phyloP scores from a whole-genome alignment of 1,140 invertebrate genomes.

The Brachionus angularis region DNA sequence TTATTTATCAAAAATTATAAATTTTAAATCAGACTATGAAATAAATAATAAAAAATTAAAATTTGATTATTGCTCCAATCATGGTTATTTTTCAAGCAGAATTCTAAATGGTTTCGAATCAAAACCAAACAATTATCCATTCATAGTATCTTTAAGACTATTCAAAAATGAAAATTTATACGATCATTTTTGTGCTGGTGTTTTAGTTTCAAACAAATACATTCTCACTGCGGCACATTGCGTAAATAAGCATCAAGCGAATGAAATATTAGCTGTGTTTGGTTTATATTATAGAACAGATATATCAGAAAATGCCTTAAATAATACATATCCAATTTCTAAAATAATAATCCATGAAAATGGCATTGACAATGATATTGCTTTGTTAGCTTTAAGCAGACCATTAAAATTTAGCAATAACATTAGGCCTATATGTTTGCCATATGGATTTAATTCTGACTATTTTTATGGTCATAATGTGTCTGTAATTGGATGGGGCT shows the following conservation, averaged over 20 bases:
- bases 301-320: background rate
- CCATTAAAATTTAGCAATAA: background rate
- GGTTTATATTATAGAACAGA: slow-evolving; percentile 27
- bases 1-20: too few relatives aligned
- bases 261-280: slow-evolving; percentile 18
- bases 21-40: too few relatives aligned
- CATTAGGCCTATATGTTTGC: slow-evolving; percentile 17
- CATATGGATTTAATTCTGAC: background rate
- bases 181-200: slow-evolving; percentile 42
- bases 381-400: background rate
- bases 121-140: slow-evolving; percentile 11
- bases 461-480: background rate
- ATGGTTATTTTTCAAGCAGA: background rate
- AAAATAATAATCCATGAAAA: slow-evolving; percentile 39
- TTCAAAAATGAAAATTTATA: slow-evolving; percentile 31
- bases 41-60: too few relatives aligned
- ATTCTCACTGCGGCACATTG: slow-evolving; percentile 42
- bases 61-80: background rate
- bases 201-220: background rate
- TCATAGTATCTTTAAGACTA: slow-evolving; percentile 24
- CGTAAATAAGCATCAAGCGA: background rate
- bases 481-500: slow-evolving; percentile 22
- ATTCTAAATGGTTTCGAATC: slow-evolving; percentile 29
- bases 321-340: slow-evolving; percentile 16
- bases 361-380: slow-evolving; percentile 16